These are phyloP conservation scores for Pyrgus malvae DNA, from an alignment of 2,888 invertebrate species.

Conservation along the genomic window DNA sequence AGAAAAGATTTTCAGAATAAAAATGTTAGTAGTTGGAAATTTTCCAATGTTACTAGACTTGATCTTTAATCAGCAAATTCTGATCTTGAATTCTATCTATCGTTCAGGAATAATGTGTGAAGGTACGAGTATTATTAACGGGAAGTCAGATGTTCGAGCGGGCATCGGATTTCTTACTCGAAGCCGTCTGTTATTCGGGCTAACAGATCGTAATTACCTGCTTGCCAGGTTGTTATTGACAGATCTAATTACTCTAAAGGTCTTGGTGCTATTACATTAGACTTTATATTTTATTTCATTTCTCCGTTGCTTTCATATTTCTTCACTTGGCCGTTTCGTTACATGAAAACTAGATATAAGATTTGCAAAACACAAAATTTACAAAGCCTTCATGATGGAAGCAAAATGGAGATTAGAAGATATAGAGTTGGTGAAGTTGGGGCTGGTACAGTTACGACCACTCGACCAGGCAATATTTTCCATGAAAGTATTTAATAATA, in stretches of 20 bases:
- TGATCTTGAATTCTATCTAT: constrained; percentile 17
- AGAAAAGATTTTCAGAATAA: too few relatives aligned
- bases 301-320: neutral
- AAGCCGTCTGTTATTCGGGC: constrained; percentile 64
- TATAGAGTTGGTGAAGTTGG: too few relatives aligned
- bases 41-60: too few relatives aligned
- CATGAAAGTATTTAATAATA: too few relatives aligned
- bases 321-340: too few relatives aligned
- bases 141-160: constrained; percentile 22
- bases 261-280: constrained; percentile 62
- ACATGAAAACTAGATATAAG: too few relatives aligned
- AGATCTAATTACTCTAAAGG: constrained; percentile 73
- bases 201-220: constrained; percentile 64
- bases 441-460: too few relatives aligned
- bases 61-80: too few relatives aligned
- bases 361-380: too few relatives aligned
- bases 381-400: too few relatives aligned
- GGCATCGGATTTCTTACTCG: constrained; percentile 59
- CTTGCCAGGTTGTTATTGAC: constrained; percentile 48
- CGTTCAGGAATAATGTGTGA: constrained; percentile 24
- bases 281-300: constrained; percentile 51
- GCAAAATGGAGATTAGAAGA: too few relatives aligned
- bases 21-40: neutral
- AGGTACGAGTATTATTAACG: constrained; percentile 25
- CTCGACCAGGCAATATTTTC: too few relatives aligned